Evolutionary conservation across 2,888 invertebrate species (phyloP), one percentile per base, ranked within the genome.

Genomic region (Pyrrhosoma nymphula): DNA sequence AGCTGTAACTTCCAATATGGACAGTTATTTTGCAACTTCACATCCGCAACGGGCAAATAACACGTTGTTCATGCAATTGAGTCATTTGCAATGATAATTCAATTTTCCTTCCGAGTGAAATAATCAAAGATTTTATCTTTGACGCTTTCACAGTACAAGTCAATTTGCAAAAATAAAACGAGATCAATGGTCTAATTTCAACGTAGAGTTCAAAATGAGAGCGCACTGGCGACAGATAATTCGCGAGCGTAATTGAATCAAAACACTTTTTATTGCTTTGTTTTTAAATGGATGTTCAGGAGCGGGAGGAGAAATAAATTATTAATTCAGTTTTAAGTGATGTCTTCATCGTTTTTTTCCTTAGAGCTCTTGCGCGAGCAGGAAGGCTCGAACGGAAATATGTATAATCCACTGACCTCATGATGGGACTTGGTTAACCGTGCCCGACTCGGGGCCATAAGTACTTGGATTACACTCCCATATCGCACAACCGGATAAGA

Each of bases 401-500:
- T 82, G 35, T 35, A 12, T 89, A 89, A 56, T 12, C 89, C 26
- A 89, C 55, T 82, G 82, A 14, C 89, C 89, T 47, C 23, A 26
- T 16, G 56, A 89, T 23, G 55, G 55, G 55, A 47, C 55, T 55
- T n/a, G 10, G 20, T 20, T 26, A 47, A 55, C 89, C 47, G 26
- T 89, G 26, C 89, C 89, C 12, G n/a, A n/a, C 89, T 56, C n/a
- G 0, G n/a, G 47, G n/a, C 16, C 60, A 26, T 93, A 93, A 93
- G 63, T 69, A 69, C 93, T 8, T n/a, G 93, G 55, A 75, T 55
- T 69, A 69, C 93, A n/a, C 69, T 47, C 69, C 23, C 47, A 93
- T 69, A 93, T 75, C 69, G 47, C n/a, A 4, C 6, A 26, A 8
- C 75, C 63, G 63, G 55, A 89, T 56, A 89, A 56, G 55, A n/a